Percentiles rank a stretch among this genome's conserved stretches.
phyloP scores from a whole-genome alignment of 2,113 vertebrate genomes.

The Neomonachus schauinslandi region DNA sequence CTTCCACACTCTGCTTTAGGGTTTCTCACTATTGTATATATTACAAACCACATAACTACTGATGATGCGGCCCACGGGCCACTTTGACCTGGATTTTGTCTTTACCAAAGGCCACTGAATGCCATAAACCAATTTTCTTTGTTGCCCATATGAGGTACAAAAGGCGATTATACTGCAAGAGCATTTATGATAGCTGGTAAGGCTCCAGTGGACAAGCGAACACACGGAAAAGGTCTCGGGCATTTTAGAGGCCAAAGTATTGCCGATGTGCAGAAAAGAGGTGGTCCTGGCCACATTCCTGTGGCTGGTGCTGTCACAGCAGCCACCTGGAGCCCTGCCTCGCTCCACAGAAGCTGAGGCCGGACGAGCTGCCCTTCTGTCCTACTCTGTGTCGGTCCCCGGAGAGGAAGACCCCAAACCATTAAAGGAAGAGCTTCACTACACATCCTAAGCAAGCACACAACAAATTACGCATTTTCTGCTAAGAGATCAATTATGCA shows the following conservation, averaged over 20 bases:
- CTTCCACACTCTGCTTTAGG: neutral
- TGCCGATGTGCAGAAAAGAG: neutral
- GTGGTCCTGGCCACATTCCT: neutral
- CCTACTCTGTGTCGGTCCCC: neutral
- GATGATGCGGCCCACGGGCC: neutral
- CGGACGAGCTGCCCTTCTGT: rapidly evolving
- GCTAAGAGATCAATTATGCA: neutral
- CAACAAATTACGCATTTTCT: neutral
- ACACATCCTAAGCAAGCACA: neutral
- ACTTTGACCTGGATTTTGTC: neutral
- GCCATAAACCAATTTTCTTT: neutral
- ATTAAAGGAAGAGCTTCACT: neutral
- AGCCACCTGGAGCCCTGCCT: neutral
- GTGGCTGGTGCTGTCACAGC: neutral
- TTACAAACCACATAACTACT: neutral
- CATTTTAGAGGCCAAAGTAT: neutral
- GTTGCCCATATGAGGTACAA: neutral
- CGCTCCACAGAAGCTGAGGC: neutral
- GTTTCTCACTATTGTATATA: neutral
- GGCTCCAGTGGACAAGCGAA: neutral
- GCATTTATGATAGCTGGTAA: neutral
- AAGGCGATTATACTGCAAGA: neutral
- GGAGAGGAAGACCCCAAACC: neutral
- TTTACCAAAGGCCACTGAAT: neutral
- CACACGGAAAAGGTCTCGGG: neutral